Percentiles rank a stretch among this genome's conserved stretches.
Evolutionary conservation across 1,140 invertebrate genomes (phyloP).

Genomic region (Stenopsyche tienmushanensis): DNA sequence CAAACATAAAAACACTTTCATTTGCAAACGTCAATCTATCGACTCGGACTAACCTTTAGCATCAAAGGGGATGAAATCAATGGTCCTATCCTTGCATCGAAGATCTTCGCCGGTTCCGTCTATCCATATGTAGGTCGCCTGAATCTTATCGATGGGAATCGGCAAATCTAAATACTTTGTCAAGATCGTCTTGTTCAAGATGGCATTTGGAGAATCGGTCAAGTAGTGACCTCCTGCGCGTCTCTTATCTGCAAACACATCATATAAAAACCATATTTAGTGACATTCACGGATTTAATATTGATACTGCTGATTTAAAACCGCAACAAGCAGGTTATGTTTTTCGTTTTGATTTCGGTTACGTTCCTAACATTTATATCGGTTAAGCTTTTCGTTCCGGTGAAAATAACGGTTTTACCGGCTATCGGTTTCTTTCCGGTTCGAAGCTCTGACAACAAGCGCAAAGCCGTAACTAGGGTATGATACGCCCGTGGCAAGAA

Average conservation of each 20-base stretch:
- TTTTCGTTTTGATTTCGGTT: no score
- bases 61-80: conserved; percentile 68
- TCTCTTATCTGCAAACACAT: conserved; percentile 6
- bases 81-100: conserved; percentile 77
- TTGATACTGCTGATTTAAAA: background rate
- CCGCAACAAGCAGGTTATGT: no score
- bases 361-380: background rate
- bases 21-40: background rate
- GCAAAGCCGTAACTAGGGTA: no score
- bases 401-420: background rate
- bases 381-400: background rate
- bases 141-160: conserved; percentile 67
- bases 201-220: conserved; percentile 53
- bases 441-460: no score
- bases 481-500: no score
- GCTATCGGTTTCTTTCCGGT: background rate
- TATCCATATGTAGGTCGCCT: conserved; percentile 86
- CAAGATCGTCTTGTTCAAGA: conserved; percentile 65
- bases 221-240: conserved; percentile 24
- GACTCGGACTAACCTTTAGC: conserved; percentile 57
- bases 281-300: background rate
- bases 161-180: conserved; percentile 70
- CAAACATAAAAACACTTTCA: background rate
- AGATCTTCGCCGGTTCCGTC: conserved; percentile 83
- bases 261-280: background rate